Percentiles rank a stretch among this genome's conserved stretches.
These are phyloP conservation scores for Anoplophora glabripennis DNA, from an alignment of 1,140 invertebrate species.

Conservation along the genomic window DNA sequence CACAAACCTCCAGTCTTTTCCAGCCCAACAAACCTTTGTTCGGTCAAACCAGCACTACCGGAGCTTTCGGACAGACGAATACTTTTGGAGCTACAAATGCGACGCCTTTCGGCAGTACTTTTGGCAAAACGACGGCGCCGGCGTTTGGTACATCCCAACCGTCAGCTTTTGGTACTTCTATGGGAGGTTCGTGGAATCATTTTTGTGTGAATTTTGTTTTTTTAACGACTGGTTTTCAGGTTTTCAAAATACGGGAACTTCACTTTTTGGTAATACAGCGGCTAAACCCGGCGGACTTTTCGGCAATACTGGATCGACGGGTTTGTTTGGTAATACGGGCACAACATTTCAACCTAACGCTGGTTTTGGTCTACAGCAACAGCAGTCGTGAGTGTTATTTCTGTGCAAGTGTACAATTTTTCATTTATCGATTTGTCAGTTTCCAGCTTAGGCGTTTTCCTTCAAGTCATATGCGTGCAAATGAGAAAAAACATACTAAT, in stretches of 20 bases:
- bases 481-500: neutral
- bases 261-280: slow-evolving; percentile 25
- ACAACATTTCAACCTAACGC: slow-evolving; percentile 24
- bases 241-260: slow-evolving; percentile 4
- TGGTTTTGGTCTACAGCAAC: slow-evolving; percentile 24
- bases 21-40: slow-evolving; percentile 49
- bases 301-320: slow-evolving; percentile 50
- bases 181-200: too few species aligned
- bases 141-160: slow-evolving; percentile 29
- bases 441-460: too few species aligned
- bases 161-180: slow-evolving; percentile 24
- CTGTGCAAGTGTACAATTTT: too few species aligned
- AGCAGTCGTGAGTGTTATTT: slow-evolving; percentile 24
- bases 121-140: slow-evolving; percentile 44
- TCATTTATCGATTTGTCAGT: too few species aligned
- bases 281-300: slow-evolving; percentile 46
- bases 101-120: slow-evolving; percentile 46
- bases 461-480: too few species aligned
- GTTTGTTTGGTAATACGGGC: slow-evolving; percentile 55
- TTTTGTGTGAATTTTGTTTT: too few species aligned
- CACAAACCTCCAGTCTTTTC: slow-evolving; percentile 40
- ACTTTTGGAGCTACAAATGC: slow-evolving; percentile 48
- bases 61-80: slow-evolving; percentile 49
- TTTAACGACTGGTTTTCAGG: slow-evolving; percentile 5
- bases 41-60: slow-evolving; percentile 56